Conservation (phyloP, 1,140 invertebrate species). For the Phocides pigmalion region DNA sequence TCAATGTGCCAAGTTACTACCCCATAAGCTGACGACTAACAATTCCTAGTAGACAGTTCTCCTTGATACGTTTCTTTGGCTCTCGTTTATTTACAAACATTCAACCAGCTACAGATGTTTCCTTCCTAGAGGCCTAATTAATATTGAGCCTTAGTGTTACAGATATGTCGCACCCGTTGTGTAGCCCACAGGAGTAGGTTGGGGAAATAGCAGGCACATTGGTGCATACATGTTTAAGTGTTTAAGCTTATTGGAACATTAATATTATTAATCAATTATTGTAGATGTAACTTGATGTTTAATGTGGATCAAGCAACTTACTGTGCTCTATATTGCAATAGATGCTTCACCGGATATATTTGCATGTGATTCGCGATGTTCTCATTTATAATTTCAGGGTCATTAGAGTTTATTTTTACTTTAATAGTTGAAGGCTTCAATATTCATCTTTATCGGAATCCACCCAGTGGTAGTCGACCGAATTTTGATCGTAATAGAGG, state of each 20-base stretch:
- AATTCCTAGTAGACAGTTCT: background rate
- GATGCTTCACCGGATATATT: background rate
- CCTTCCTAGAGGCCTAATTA: background rate
- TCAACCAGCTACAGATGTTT: background rate
- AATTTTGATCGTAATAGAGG: background rate
- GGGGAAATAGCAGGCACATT: constrained; percentile 2
- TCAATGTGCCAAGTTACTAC: constrained; percentile 8
- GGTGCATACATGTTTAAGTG: constrained; percentile 6
- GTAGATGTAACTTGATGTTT: constrained; percentile 19
- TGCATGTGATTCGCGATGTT: background rate
- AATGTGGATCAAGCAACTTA: constrained; percentile 5
- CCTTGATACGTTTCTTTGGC: background rate
- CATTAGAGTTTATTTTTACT: background rate
- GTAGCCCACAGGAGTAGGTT: background rate
- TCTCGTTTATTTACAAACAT: background rate
- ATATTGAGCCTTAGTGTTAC: background rate
- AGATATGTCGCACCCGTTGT: no score
- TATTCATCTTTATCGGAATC: background rate
- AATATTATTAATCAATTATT: background rate
- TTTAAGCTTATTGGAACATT: constrained; percentile 4
- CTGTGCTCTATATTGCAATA: background rate
- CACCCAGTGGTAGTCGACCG: background rate
- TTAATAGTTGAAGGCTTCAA: background rate
- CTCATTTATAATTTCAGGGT: background rate
- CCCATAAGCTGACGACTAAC: background rate